These are phyloP conservation scores for Capra hircus DNA, from an alignment of 2,113 vertebrate genomes.

Conservation along the genomic window DNA sequence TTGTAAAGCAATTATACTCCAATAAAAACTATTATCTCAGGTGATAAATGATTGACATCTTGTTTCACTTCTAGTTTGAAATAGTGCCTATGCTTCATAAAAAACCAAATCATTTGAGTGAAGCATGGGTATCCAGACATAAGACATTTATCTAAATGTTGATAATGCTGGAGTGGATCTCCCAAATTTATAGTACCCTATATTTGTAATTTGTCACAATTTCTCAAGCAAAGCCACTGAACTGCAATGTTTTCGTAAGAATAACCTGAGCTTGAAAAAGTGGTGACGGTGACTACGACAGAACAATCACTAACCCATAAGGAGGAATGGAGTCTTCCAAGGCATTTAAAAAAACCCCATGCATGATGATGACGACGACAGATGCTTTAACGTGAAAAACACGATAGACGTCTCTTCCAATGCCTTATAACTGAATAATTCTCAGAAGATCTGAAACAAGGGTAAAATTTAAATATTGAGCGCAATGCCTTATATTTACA, in stretches of 20 bases:
- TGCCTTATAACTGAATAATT: neutral
- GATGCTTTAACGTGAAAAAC: neutral
- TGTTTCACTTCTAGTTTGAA: neutral
- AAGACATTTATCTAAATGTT: neutral
- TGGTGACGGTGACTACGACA: neutral
- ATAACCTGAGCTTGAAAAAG: neutral
- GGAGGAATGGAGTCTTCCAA: neutral
- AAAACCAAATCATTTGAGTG: constrained; percentile 10
- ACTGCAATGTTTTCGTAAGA: neutral
- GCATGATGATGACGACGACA: neutral
- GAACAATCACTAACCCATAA: neutral
- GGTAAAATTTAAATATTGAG: neutral
- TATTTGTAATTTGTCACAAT: neutral
- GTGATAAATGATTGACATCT: neutral
- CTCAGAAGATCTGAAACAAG: neutral
- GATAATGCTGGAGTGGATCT: neutral
- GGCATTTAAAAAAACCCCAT: neutral
- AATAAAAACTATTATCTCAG: neutral
- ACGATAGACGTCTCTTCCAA: neutral
- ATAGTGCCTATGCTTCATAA: neutral
- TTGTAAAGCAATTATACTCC: neutral
- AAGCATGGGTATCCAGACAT: neutral
- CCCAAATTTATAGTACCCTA: neutral
- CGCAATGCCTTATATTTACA: neutral
- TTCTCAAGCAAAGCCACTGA: neutral